Conservation (phyloP, 2,888 invertebrate species). For the Scaptomyza caliginosa region DNA sequence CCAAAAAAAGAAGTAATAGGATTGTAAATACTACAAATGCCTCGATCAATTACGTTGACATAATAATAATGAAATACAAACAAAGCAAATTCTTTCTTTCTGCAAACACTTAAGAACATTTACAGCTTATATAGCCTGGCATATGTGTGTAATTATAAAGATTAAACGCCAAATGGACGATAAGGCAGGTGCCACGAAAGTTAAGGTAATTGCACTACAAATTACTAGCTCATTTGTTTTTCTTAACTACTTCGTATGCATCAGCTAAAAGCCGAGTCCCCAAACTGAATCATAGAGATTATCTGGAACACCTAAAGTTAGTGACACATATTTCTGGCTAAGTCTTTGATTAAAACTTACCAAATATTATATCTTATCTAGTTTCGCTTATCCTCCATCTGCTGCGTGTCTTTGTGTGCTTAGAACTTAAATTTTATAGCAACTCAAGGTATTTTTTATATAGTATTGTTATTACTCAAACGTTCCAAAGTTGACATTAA, state of each 20-base stretch:
- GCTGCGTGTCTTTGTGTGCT: neutral
- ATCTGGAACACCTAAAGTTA: neutral
- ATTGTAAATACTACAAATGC: neutral
- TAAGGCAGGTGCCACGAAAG: neutral
- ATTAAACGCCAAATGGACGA: neutral
- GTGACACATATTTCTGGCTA: neutral
- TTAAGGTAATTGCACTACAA: neutral
- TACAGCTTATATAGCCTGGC: neutral
- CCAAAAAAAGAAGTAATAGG: too few species aligned
- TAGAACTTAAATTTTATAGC: conserved; percentile 1
- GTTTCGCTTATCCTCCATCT: neutral
- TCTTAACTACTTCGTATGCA: neutral
- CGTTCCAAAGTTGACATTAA: neutral
- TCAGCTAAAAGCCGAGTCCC: neutral
- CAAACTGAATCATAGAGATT: neutral
- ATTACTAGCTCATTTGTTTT: neutral
- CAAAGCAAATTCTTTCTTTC: neutral
- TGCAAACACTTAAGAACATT: neutral
- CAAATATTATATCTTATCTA: neutral
- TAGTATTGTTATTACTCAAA: neutral
- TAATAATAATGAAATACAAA: neutral
- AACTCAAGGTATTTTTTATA: neutral
- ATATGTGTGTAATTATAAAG: neutral
- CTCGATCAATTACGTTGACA: neutral
- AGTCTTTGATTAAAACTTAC: neutral